Percentiles rank a stretch among this genome's conserved stretches.
Evolutionary conservation across 2,888 invertebrate genomes (phyloP).

Genomic region (Drosophila planitibia): DNA sequence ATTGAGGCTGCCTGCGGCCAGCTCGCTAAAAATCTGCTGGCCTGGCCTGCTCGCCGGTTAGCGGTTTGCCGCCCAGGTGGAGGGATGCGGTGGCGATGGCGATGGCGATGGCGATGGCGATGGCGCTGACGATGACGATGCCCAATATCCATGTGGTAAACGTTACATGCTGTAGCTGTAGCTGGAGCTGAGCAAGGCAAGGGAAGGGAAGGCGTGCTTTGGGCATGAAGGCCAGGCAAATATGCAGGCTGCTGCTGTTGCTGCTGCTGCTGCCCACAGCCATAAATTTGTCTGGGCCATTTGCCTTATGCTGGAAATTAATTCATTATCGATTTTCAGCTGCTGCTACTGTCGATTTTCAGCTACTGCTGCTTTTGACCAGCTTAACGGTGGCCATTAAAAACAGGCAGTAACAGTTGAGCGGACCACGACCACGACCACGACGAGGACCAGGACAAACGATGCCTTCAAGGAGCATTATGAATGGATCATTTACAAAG

Average conservation of each 20-base stretch:
- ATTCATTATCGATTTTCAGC: constrained; percentile 76
- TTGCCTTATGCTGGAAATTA: constrained; percentile 68
- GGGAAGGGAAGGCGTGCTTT: not conserved
- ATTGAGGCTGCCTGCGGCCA: constrained; percentile 27
- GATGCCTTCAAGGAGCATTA: constrained; percentile 70
- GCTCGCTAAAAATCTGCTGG: not conserved
- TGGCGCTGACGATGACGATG: constrained; percentile 1
- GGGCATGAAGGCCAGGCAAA: constrained; percentile 14
- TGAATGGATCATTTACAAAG: constrained; percentile 76
- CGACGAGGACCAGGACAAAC: constrained; percentile 5
- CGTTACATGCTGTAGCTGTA: constrained; percentile 32
- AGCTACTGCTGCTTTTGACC: constrained; percentile 32
- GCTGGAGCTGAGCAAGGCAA: constrained; percentile 12
- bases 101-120: constrained; percentile 6
- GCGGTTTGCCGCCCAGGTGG: constrained; percentile 3
- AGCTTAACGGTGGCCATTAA: constrained; percentile 48
- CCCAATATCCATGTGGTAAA: constrained; percentile 44
- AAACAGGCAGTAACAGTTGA: constrained; percentile 34
- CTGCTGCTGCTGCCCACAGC: constrained; percentile 38
- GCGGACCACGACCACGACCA: not conserved
- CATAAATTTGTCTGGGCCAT: constrained; percentile 74
- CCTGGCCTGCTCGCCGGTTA: not conserved
- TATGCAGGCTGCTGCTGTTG: constrained; percentile 24
- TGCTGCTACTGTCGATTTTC: constrained; percentile 59
- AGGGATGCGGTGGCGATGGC: constrained; percentile 4